Evolutionary conservation across 2,797 vertebrate species (phyloP).

Genomic region (Ctenopoma multispine): DNA sequence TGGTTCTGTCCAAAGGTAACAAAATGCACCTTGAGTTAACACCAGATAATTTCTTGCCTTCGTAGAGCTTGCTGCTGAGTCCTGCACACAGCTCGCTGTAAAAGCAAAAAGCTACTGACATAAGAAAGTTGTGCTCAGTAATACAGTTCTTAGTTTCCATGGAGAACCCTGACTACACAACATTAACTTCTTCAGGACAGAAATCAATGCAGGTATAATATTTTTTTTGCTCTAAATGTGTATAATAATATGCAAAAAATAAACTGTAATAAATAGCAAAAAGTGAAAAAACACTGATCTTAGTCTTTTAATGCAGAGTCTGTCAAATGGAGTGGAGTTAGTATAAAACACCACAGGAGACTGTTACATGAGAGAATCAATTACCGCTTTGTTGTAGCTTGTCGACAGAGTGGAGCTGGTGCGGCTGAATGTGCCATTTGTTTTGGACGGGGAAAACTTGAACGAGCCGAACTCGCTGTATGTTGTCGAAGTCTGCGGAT

Average conservation of each 20-base stretch:
- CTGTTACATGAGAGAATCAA: slow-evolving; percentile 1
- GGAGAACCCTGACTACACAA: background rate
- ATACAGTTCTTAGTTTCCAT: background rate
- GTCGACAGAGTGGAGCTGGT: slow-evolving; percentile 21
- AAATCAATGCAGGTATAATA: background rate
- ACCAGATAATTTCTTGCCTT: background rate
- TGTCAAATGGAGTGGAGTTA: background rate
- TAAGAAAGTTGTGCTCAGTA: background rate
- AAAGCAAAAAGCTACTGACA: background rate
- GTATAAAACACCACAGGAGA: background rate
- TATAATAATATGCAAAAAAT: background rate
- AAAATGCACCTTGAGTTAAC: background rate
- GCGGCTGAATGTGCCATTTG: slow-evolving; percentile 49
- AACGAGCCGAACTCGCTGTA: slow-evolving; percentile 66
- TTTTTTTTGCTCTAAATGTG: background rate
- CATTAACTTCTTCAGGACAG: background rate
- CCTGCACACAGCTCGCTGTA: background rate
- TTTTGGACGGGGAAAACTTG: slow-evolving; percentile 71
- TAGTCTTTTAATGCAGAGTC: no score
- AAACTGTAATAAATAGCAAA: no score
- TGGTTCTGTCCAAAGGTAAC: background rate
- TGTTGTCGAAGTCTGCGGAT: background rate
- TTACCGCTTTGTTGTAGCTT: slow-evolving; percentile 67
- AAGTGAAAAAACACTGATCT: background rate
- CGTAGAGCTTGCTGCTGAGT: background rate